A percentile compares a stretch with the other conserved stretches of the same genome.
phyloP scores from a whole-genome alignment of 2,797 vertebrate genomes.

The Podarcis siculus region DNA sequence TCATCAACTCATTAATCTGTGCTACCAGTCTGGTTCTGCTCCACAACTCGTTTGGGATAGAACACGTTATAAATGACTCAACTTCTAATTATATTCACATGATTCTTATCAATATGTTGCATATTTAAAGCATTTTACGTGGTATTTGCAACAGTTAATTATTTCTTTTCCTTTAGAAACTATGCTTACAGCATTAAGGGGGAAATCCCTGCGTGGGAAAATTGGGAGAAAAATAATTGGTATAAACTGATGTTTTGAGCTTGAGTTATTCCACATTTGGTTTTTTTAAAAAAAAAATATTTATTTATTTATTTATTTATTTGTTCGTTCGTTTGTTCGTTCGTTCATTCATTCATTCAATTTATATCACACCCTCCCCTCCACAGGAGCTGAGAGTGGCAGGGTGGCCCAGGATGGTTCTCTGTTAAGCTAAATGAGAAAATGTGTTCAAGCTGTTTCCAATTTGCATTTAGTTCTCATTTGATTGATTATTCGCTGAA shows the following conservation, averaged over 20 bases:
- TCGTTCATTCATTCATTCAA: too few species aligned
- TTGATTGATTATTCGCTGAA: slow-evolving; percentile 20
- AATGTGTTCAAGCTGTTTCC: slow-evolving; percentile 27
- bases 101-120: slow-evolving; percentile 45
- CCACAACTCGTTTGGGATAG: slow-evolving; percentile 46
- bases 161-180: not conserved
- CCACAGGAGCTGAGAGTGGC: too few species aligned
- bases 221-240: not conserved
- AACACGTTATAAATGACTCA: slow-evolving; percentile 60
- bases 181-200: not conserved
- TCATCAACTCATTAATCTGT: slow-evolving; percentile 63
- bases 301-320: too few species aligned
- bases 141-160: slow-evolving; percentile 25
- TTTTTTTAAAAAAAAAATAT: too few species aligned
- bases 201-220: not conserved
- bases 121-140: slow-evolving; percentile 36
- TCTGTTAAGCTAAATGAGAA: not conserved
- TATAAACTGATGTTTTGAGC: not conserved
- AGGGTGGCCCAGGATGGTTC: not conserved
- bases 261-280: not conserved
- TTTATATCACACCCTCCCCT: too few species aligned
- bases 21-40: slow-evolving; percentile 59
- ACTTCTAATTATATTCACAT: slow-evolving; percentile 48
- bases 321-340: accelerated
- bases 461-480: not conserved